A percentile compares a stretch with the other conserved stretches of the same genome.
Evolutionary conservation across 2,797 vertebrate species (phyloP).

Genomic region (Sebastolobus alascanus): DNA sequence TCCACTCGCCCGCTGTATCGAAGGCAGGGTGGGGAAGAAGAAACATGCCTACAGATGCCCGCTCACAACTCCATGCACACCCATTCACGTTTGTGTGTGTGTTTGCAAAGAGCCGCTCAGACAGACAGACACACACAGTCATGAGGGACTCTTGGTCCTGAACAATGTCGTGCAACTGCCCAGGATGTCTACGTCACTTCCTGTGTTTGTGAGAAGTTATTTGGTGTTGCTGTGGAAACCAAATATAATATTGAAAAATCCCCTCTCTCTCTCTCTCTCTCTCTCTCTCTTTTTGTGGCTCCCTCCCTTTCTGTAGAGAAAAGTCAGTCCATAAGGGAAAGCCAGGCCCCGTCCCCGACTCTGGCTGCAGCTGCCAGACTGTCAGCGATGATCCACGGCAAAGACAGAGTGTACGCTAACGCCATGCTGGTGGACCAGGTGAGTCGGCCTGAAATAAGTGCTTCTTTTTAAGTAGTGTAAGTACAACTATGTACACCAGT

Average conservation of each 20-base stretch:
- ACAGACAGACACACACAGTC: slow-evolving; percentile 18
- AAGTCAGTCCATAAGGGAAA: slow-evolving; percentile 85
- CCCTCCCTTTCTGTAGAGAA: slow-evolving; percentile 83
- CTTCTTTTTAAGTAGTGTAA: neutral
- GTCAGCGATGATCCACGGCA: slow-evolving; percentile 88
- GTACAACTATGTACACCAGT: neutral
- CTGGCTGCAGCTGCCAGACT: slow-evolving; percentile 82
- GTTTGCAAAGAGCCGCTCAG: slow-evolving; percentile 44
- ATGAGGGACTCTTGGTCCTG: slow-evolving; percentile 49
- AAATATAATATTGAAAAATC: slow-evolving; percentile 73
- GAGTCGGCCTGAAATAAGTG: slow-evolving; percentile 9
- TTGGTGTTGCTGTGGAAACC: slow-evolving; percentile 80
- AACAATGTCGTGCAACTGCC: slow-evolving; percentile 77
- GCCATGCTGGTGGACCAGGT: slow-evolving; percentile 82
- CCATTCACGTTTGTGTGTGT: slow-evolving; percentile 49
- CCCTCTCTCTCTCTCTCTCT: neutral
- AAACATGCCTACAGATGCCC: slow-evolving; percentile 59
- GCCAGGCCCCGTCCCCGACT: slow-evolving; percentile 82
- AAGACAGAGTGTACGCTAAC: slow-evolving; percentile 83
- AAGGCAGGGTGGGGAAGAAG: slow-evolving; percentile 62
- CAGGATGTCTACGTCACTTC: slow-evolving; percentile 83
- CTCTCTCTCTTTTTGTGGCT: slow-evolving; percentile 12
- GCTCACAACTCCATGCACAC: slow-evolving; percentile 43
- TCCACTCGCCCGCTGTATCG: slow-evolving; percentile 61
- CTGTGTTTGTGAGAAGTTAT: slow-evolving; percentile 80